These are phyloP conservation scores for Uloborus plumipes DNA, from an alignment of 2,888 invertebrate species.

Conservation along the genomic window DNA sequence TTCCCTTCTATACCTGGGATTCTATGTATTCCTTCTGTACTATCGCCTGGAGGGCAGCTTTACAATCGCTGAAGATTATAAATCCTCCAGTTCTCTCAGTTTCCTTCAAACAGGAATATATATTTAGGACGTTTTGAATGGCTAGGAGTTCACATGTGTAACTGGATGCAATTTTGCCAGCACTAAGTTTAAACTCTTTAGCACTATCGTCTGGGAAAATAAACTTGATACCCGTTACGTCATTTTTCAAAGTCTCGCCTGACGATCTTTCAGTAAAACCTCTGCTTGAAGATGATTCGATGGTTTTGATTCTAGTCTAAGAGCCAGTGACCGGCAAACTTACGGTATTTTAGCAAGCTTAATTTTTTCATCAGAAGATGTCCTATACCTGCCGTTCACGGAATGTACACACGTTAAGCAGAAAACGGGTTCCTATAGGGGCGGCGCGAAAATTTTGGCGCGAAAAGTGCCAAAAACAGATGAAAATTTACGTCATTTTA, in stretches of 20 bases:
- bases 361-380: no score
- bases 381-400: no score
- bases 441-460: no score
- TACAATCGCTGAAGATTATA: not conserved
- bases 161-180: not conserved
- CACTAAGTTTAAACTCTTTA: not conserved
- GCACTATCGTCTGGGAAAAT: not conserved
- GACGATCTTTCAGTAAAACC: not conserved
- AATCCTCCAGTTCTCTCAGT: not conserved
- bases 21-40: not conserved
- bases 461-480: no score
- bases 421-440: no score
- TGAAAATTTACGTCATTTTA: no score
- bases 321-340: no score
- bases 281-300: not conserved
- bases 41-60: not conserved
- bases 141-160: not conserved
- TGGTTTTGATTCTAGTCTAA: constrained; percentile 1
- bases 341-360: no score
- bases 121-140: not conserved
- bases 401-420: no score
- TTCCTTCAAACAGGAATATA: not conserved
- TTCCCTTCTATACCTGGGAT: not conserved
- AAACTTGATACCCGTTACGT: not conserved
- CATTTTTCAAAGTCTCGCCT: not conserved